Conservation (phyloP, 2,888 invertebrate genomes). For the Capitulum mitella region DNA sequence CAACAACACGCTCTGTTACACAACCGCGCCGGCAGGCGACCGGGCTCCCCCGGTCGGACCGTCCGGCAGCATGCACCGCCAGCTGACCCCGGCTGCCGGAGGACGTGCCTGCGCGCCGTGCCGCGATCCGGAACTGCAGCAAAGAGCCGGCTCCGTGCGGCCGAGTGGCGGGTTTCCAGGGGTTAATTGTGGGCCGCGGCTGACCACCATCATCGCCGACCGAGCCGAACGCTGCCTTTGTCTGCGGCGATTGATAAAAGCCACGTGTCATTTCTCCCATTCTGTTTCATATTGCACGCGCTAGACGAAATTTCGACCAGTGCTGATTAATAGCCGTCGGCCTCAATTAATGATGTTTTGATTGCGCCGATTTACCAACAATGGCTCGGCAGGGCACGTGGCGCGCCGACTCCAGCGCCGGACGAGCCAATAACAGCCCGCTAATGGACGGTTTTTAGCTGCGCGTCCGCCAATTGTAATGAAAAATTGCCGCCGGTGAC, state of each 20-base stretch:
- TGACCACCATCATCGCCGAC: neutral
- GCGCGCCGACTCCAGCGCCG: neutral
- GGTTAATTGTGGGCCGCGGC: neutral
- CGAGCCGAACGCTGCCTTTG: neutral
- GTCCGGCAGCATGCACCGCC: too few relatives aligned
- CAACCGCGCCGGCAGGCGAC: neutral
- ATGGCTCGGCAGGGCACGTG: neutral
- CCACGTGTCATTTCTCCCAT: slow-evolving; percentile 12
- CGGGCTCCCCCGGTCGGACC: neutral
- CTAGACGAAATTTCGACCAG: neutral
- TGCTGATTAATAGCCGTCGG: neutral
- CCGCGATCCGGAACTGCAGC: too few relatives aligned
- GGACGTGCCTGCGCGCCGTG: too few relatives aligned
- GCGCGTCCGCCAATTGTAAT: slow-evolving; percentile 6
- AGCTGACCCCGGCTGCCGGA: too few relatives aligned
- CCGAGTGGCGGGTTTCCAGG: neutral
- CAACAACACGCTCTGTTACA: slow-evolving; percentile 4
- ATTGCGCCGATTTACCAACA: slow-evolving; percentile 14
- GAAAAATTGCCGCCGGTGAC: slow-evolving; percentile 19
- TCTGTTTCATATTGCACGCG: slow-evolving; percentile 17
- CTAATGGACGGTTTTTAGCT: neutral
- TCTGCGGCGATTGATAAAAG: neutral
- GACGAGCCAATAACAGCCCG: neutral
- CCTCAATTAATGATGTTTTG: slow-evolving; percentile 9
- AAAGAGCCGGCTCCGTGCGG: neutral